phyloP scores from a whole-genome alignment of 92 coral and sea anemone genomes.

The Phymanthus crucifer region DNA sequence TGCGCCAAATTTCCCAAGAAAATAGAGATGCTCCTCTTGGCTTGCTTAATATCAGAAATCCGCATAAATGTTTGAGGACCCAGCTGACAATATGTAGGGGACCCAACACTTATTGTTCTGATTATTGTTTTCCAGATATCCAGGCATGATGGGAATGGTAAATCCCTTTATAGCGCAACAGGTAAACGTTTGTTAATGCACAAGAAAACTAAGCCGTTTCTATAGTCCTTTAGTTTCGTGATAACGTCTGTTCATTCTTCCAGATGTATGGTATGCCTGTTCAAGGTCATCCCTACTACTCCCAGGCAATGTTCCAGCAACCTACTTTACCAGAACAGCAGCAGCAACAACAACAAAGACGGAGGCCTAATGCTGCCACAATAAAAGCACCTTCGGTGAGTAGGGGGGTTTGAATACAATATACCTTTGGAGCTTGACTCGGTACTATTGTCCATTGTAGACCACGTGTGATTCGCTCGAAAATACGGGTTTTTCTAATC shows the following conservation, averaged over 20 bases:
- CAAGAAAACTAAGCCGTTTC: background rate
- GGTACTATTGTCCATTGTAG: no score
- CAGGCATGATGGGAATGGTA: slow-evolving; percentile 44
- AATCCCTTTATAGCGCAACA: slow-evolving; percentile 66
- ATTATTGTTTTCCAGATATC: slow-evolving; percentile 38
- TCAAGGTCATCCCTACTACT: slow-evolving; percentile 47
- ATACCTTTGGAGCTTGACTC: no score
- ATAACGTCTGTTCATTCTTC: background rate
- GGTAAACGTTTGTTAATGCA: slow-evolving; percentile 33
- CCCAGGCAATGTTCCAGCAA: slow-evolving; percentile 42
- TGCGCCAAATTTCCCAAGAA: no score
- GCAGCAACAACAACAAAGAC: slow-evolving; percentile 32
- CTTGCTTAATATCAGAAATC: no score
- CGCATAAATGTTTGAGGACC: no score
- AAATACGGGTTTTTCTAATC: no score
- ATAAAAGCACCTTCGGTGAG: slow-evolving; percentile 67
- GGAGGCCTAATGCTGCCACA: slow-evolving; percentile 67
- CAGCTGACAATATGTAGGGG: background rate
- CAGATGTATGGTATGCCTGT: slow-evolving; percentile 63
- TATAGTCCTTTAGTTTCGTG: no score
- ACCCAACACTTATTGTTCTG: slow-evolving; percentile 1
- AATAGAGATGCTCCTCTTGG: no score
- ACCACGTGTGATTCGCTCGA: no score
- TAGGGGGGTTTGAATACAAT: background rate
- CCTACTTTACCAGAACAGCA: slow-evolving; percentile 29